These are phyloP conservation scores for Cryptoleucopteryx plumbea DNA, from an alignment of 2,113 vertebrate genomes.

Conservation along the genomic window DNA sequence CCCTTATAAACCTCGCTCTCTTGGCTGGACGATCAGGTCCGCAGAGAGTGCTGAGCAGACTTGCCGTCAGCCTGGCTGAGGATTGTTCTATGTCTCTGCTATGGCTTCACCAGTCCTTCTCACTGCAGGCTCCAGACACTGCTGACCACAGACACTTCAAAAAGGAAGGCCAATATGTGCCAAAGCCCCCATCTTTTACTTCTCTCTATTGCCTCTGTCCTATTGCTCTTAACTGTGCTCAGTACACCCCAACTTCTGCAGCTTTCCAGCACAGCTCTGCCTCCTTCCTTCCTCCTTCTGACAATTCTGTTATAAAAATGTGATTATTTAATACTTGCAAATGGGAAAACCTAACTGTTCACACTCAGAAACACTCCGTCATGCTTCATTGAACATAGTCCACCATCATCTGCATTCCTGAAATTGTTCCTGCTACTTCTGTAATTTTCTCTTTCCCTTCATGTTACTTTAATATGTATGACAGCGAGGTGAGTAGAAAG, in stretches of 20 bases:
- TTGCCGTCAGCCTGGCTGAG: not conserved
- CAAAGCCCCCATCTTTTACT: not conserved
- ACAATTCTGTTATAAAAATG: not conserved
- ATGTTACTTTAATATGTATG: not conserved
- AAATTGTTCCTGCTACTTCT: not conserved
- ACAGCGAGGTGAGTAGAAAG: not conserved
- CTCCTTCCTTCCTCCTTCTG: not conserved
- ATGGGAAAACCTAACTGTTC: not conserved
- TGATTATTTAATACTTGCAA: not conserved
- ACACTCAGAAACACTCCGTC: not conserved
- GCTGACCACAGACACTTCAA: not conserved
- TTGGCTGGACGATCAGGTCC: not conserved
- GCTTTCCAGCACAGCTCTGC: not conserved
- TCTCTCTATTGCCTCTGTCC: not conserved
- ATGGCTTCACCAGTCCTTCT: fast-evolving
- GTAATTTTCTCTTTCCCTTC: not conserved
- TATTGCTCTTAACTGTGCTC: not conserved
- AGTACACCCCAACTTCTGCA: not conserved
- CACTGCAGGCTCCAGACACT: not conserved
- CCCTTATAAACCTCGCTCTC: not conserved
- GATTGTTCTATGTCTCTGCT: not conserved
- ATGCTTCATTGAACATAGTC: not conserved
- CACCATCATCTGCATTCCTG: not conserved
- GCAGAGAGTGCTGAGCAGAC: not conserved
- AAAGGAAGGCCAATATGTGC: fast-evolving